Evolutionary conservation across 1,140 invertebrate species (phyloP), one percentile per base, ranked within the genome.

Genomic region (Leptinotarsa texana): DNA sequence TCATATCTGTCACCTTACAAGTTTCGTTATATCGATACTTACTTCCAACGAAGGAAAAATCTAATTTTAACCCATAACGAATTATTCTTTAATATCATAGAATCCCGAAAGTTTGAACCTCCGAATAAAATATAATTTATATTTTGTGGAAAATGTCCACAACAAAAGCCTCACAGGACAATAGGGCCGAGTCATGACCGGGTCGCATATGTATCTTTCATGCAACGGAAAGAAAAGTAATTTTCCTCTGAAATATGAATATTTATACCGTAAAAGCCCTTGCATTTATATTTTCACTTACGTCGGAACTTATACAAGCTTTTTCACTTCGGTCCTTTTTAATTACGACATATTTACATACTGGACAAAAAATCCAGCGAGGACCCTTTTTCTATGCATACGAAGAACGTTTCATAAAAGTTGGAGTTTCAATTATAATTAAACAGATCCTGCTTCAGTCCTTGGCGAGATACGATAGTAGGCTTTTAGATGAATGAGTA

Each of bases 241-340:
- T 75, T 72, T 72, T 76, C 63, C 62, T 72, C 13, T 49, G 62
- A 71, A 74, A 77, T 77, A 74, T 77, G 76, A 75, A 77, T 77
- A 77, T 77, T 77, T 77, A 77, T 77, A 63, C 51, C 47, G 69
- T 63, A 72, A 72, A 75, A 75, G 61, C 67, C 63, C 48, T 57
- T 68, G 69, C 73, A 75, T 77, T 77, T 77, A 75, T 77, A 75
- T 77, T 77, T 77, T 77, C 76, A 77, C 76, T 77, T 77, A 75
- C 73, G 74, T 75, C 75, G 73, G 73, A 77, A 77, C 76, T 77
- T 77, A 77, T 77, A 77, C 76, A 77, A 77, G 76, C 76, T 77
- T 77, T 77, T 77, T 77, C 76, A 77, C 76, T 77, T 73, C 74
- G 62, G 76, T 75, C 76, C 73, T 77, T 77, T 77, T 77, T 77